Percentiles rank a stretch among this genome's conserved stretches.
Evolutionary conservation across 2,113 vertebrate species (phyloP).

Genomic region (Zootoca vivipara): DNA sequence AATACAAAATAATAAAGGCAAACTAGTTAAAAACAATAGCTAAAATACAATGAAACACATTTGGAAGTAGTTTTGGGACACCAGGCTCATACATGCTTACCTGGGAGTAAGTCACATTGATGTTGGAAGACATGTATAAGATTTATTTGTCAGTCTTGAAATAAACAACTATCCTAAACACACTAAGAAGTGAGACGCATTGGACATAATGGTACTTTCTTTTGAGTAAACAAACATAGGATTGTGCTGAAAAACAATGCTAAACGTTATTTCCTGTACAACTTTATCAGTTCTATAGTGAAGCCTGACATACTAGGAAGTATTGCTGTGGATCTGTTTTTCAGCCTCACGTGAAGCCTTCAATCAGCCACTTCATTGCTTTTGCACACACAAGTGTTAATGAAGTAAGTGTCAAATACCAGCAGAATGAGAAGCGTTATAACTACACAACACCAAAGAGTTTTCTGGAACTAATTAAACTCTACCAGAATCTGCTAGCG

Average conservation of each 20-base stretch:
- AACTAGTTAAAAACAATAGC: no score
- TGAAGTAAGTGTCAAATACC: conserved; percentile 77
- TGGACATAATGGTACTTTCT: not conserved
- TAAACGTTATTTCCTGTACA: not conserved
- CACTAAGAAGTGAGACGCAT: not conserved
- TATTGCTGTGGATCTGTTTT: conserved; percentile 34
- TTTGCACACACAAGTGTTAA: conserved; percentile 77
- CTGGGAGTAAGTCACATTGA: no score
- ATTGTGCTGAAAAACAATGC: not conserved
- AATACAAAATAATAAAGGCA: no score
- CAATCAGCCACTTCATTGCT: conserved; percentile 77
- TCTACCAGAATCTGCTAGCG: conserved; percentile 72
- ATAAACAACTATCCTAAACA: no score
- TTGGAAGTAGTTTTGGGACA: not conserved
- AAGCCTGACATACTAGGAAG: conserved; percentile 20
- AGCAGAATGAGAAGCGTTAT: conserved; percentile 77
- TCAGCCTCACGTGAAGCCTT: conserved; percentile 72
- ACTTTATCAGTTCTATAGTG: not conserved
- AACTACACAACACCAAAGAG: conserved; percentile 85
- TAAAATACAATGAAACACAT: no score
- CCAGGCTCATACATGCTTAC: no score
- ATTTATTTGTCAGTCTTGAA: no score
- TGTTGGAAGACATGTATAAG: no score
- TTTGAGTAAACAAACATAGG: not conserved
- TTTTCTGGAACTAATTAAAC: conserved; percentile 81